Conservation (phyloP, 2,888 invertebrate species). For the Hetaerina titia region DNA sequence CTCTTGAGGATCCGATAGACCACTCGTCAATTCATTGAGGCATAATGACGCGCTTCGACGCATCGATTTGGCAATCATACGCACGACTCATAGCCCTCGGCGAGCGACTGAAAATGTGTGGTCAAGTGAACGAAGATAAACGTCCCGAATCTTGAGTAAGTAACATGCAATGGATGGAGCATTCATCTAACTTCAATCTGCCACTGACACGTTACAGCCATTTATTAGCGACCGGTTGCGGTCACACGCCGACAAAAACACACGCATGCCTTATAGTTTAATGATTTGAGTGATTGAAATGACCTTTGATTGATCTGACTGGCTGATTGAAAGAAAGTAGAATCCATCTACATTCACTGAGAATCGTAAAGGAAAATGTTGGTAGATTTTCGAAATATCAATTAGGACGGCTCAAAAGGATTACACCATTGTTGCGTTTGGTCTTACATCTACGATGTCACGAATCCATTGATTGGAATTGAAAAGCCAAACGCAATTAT, state of each 20-base stretch:
- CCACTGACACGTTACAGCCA: background rate
- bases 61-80: background rate
- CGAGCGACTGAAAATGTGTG: background rate
- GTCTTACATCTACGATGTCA: too few relatives aligned
- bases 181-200: background rate
- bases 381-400: too few relatives aligned
- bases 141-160: background rate
- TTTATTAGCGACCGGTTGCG: background rate
- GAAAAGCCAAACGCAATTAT: too few relatives aligned
- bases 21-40: background rate
- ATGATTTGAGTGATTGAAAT: background rate
- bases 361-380: too few relatives aligned
- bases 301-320: too few relatives aligned
- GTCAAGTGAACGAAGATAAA: background rate
- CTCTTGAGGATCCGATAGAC: background rate
- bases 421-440: too few relatives aligned
- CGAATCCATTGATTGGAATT: too few relatives aligned
- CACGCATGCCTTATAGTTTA: background rate
- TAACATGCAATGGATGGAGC: background rate
- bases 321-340: too few relatives aligned
- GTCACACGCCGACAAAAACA: background rate
- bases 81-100: background rate
- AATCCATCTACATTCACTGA: too few relatives aligned
- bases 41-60: background rate
- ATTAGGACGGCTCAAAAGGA: too few relatives aligned